A percentile compares a stretch with the other conserved stretches of the same genome.
These are phyloP conservation scores for Caenorhabditis virilis DNA, from an alignment of 2,888 invertebrate genomes.

Conservation along the genomic window DNA sequence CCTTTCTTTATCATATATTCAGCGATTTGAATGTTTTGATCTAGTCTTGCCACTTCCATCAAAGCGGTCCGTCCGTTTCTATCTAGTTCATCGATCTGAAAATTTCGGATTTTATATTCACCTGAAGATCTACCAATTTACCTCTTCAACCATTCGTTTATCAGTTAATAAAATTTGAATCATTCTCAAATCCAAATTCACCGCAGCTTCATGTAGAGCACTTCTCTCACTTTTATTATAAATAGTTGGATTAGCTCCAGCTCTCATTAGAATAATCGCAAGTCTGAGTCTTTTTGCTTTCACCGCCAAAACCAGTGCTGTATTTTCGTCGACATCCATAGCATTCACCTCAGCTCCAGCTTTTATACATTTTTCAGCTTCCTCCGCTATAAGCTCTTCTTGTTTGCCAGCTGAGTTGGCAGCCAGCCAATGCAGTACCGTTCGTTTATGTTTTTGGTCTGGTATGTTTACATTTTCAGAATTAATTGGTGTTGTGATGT, in stretches of 20 bases:
- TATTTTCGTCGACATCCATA: conserved; percentile 22
- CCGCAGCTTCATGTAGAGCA: conserved; percentile 51
- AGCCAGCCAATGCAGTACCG: conserved; percentile 25
- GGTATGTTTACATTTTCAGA: conserved; percentile 7
- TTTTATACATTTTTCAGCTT: conserved; percentile 6
- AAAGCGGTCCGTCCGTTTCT: conserved; percentile 34
- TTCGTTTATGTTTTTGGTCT: conserved; percentile 9
- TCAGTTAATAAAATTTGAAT: conserved; percentile 34
- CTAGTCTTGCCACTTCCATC: conserved; percentile 31
- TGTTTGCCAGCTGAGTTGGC: conserved; percentile 6
- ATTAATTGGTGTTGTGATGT: conserved; percentile 7
- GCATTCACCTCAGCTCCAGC: conserved; percentile 24
- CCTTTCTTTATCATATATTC: conserved; percentile 10
- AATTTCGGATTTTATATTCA: too few relatives aligned
- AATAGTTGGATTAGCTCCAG: conserved; percentile 40
- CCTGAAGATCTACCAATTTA: too few relatives aligned
- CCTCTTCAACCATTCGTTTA: conserved; percentile 12
- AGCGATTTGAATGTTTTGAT: conserved; percentile 11
- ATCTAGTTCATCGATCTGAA: conserved; percentile 43
- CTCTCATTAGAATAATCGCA: conserved; percentile 6
- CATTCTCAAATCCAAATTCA: conserved; percentile 26
- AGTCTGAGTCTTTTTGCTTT: conserved; percentile 6
- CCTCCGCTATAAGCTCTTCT: conserved; percentile 10
- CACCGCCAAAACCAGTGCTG: conserved; percentile 29
- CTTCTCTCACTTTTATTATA: conserved; percentile 41